Base-by-base conservation (phyloP, 2,888 invertebrate genomes). In the Noctua fimbriata region DNA sequence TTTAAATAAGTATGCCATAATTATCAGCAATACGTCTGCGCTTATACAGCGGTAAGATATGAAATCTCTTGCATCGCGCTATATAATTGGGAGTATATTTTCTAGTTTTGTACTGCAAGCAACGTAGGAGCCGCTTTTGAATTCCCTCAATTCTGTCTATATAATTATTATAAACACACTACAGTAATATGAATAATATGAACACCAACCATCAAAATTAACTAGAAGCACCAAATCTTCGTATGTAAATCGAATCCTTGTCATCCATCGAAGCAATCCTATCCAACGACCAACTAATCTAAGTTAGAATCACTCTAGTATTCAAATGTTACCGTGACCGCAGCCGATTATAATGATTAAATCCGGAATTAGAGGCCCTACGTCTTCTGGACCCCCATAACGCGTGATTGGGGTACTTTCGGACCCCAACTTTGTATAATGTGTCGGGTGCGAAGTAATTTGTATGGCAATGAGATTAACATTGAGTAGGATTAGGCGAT, bases 321-420 rank as follows among this genome's bases (percentile, higher is more conserved):
- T 89, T 88, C 88, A 85, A 89, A 89, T 89, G 83, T 76, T 69
- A 72, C 81, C 75, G 85, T 88, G 85, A 87, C 90, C 90, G 76
- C 86, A 83, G 74, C 86, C 91, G 90, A 92, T 92, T 92, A 92
- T 88, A 90, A 91, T 92, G 90, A 93, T 92, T 92, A 92, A 91
- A 93, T 90, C 86, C 88, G 84, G 91, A 92, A 93, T 92, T 92
- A 91, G 90, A 83, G 77, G 78, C 70, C 69, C 81, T 89, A 87
- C 79, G 81, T 89, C 87, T 88, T 79, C 79, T 88, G 89, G 89
- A 89, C 89, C 89, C 81, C 90, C 79, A 90, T 90, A 90, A 89
- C 87, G 87, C 76, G 81, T 90, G 90, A 91, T 91, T 90, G 89
- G 91, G 91, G 90, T 90, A 86, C 87, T 87, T 86, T 78, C n/a